A percentile compares a stretch with the other conserved stretches of the same genome.
phyloP scores from a whole-genome alignment of 2,797 vertebrate species.

The Varecia variegata region DNA sequence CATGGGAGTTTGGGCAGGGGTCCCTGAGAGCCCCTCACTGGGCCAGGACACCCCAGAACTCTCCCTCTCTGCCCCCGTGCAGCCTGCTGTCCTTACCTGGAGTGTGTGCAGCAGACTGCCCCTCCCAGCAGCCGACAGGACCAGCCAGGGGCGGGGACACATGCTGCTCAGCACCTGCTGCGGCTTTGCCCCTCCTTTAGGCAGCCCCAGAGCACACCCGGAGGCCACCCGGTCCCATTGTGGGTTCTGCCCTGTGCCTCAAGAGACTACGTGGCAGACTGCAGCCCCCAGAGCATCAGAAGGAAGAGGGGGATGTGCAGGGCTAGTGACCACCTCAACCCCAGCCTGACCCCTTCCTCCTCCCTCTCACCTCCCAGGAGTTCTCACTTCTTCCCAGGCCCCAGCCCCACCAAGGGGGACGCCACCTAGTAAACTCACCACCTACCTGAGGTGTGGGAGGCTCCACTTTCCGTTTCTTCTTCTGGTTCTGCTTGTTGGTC shows the following conservation, averaged over 20 bases:
- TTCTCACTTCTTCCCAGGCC: background rate
- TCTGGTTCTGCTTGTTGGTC: slow-evolving; percentile 99
- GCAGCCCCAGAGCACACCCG: background rate
- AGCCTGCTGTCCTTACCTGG: slow-evolving; percentile 62
- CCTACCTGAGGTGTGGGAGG: slow-evolving; percentile 95
- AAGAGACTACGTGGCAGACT: background rate
- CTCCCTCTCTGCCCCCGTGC: slow-evolving; percentile 16
- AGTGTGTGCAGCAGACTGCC: background rate
- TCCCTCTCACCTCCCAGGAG: background rate
- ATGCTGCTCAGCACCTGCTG: background rate
- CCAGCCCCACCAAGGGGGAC: background rate
- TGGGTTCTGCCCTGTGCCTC: background rate
- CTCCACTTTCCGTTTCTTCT: slow-evolving; percentile 99
- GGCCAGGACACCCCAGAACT: background rate
- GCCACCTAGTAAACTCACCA: background rate
- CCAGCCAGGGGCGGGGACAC: background rate
- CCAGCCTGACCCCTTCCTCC: background rate
- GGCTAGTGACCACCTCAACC: background rate
- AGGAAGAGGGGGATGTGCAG: background rate
- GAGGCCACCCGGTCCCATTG: background rate
- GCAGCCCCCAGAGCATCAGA: background rate
- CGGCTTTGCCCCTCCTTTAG: background rate
- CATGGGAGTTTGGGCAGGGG: slow-evolving; percentile 54
- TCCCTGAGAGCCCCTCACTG: slow-evolving; percentile 57
- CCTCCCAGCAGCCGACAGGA: background rate